Evolutionary conservation across 2,888 invertebrate genomes (phyloP).

Genomic region (Neria commutata): DNA sequence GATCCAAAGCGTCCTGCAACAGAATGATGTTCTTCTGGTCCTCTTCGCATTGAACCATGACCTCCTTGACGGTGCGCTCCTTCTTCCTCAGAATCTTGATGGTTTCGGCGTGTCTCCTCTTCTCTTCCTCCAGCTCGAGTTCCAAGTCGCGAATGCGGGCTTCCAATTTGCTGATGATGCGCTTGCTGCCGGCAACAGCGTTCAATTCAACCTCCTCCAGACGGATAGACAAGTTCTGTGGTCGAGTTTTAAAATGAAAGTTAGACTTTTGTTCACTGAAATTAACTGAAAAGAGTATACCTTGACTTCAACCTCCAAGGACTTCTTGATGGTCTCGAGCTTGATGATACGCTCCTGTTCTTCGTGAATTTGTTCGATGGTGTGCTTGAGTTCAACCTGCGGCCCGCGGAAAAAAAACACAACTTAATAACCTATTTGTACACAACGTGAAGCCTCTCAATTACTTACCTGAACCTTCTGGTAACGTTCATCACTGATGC

Average conservation of each 20-base stretch:
- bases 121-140: slow-evolving; percentile 94
- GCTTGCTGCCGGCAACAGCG: slow-evolving; percentile 94
- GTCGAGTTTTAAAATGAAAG: no score
- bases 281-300: slow-evolving; percentile 47
- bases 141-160: slow-evolving; percentile 94
- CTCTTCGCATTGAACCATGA: slow-evolving; percentile 93
- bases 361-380: slow-evolving; percentile 91
- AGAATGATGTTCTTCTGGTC: slow-evolving; percentile 94
- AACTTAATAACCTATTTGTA: slow-evolving; percentile 19
- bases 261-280: background rate
- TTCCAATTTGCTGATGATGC: slow-evolving; percentile 97
- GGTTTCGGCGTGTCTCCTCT: slow-evolving; percentile 95
- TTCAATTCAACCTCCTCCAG: slow-evolving; percentile 97
- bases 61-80: slow-evolving; percentile 95
- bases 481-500: slow-evolving; percentile 92
- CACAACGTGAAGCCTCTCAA: background rate
- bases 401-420: no score
- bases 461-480: slow-evolving; percentile 78
- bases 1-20: slow-evolving; percentile 89
- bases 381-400: slow-evolving; percentile 92
- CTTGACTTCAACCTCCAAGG: slow-evolving; percentile 96
- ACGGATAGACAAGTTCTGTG: slow-evolving; percentile 82
- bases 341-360: slow-evolving; percentile 96
- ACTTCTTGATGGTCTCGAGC: slow-evolving; percentile 97
- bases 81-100: slow-evolving; percentile 98